These are phyloP conservation scores for Pelusios castaneus DNA, from an alignment of 2,113 vertebrate species.

Conservation along the genomic window DNA sequence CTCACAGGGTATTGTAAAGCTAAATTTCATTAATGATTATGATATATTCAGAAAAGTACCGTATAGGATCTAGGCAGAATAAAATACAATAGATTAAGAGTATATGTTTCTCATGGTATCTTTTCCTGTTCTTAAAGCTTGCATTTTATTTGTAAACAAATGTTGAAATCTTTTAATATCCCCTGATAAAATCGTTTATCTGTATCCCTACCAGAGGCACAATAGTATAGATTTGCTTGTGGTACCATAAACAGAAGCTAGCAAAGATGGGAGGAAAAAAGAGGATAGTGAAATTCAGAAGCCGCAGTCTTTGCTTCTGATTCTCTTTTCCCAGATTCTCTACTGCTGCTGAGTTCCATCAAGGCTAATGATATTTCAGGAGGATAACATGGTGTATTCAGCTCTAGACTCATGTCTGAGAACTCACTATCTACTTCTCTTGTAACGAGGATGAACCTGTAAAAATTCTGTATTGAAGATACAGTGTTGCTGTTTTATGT, in stretches of 20 bases:
- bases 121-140: constrained; percentile 1
- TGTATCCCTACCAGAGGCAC: background rate
- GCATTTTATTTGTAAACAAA: background rate
- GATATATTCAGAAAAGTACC: background rate
- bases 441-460: background rate
- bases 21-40: background rate
- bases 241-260: background rate
- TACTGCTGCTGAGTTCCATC: background rate
- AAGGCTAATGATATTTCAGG: background rate
- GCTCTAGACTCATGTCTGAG: background rate
- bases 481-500: background rate
- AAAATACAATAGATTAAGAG: background rate
- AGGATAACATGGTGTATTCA: background rate
- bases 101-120: background rate
- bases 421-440: background rate
- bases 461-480: background rate
- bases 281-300: background rate
- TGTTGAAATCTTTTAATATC: background rate
- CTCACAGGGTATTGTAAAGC: background rate
- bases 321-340: background rate
- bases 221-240: background rate
- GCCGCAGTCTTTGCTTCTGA: background rate
- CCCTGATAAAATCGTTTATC: background rate
- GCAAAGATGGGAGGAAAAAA: background rate
- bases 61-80: background rate